Base-by-base conservation (phyloP, 1,140 invertebrate genomes). In the Papilio polyxenes region DNA sequence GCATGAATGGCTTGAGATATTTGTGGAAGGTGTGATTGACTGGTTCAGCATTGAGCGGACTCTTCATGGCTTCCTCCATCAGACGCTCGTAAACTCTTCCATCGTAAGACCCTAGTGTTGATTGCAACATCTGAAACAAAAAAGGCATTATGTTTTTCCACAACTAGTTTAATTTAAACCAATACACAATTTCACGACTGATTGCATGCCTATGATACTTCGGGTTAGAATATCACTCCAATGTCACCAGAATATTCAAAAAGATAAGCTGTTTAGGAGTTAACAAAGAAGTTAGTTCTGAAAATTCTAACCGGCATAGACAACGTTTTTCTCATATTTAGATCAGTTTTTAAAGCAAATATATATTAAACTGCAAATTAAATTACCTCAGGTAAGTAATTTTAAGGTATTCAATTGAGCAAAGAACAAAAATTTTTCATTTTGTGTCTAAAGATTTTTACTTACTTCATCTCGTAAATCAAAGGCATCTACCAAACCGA, bases 61-160 rank as follows among this genome's bases (percentile, higher is more conserved):
- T 98, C 87, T 97, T 97, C 88, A 97, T 95, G 0, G 98, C 98
- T 87, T 97, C 98, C 75, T 97, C 96, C 88, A 97, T 98, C 9
- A 99, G 95, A 81, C 97, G 96, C 88, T 98, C 96, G 91, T 99
- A 99, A 2, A 98, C 98, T 83, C 98, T 96, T 3, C 98, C 98
- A 93, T 99, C 98, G 88, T 97, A 98, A 10, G 97, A 96, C 1
- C 98, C 98, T 2, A 99, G 92, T 0, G 97, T 96, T 13, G 98
- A 99, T 31, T 95, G 95, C 11, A 99, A 92, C 59, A 94, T 88
- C 93, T 95, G 81, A 0, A 83, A 83, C 31, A 85, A 62, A 83
- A n/a, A 59, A 15, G 31, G 8, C n/a, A 82, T 77, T 69, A 80
- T n/a, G 79, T 13, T 51, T 51, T 9, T 51, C 10, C 10, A 44